Evolutionary conservation across 2,113 vertebrate genomes (phyloP).

Genomic region (Miniopterus natalensis): DNA sequence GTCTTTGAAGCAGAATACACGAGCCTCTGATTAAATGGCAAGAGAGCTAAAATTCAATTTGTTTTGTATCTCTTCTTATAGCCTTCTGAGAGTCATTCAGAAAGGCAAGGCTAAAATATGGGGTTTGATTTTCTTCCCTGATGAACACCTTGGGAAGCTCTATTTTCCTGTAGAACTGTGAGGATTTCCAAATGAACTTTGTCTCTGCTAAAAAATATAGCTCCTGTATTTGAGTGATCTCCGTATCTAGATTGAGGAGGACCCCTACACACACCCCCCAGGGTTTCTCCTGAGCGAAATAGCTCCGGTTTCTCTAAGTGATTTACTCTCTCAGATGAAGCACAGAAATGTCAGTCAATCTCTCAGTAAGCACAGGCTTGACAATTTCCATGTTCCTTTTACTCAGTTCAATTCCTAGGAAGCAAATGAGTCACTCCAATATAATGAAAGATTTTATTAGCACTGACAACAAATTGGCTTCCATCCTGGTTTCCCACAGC

Average conservation of each 20-base stretch:
- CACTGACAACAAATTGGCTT: not conserved
- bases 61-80: not conserved
- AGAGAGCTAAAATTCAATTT: slow-evolving; percentile 47
- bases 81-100: slow-evolving; percentile 42
- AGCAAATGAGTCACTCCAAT: slow-evolving; percentile 14
- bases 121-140: slow-evolving; percentile 42
- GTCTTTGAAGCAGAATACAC: slow-evolving; percentile 16
- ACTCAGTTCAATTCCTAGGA: slow-evolving; percentile 43
- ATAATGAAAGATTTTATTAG: not conserved
- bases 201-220: not conserved
- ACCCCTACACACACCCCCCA: not conserved
- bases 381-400: not conserved
- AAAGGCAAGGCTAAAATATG: slow-evolving; percentile 20
- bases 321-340: not conserved
- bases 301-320: slow-evolving; percentile 41
- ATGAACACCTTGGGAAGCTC: slow-evolving; percentile 17
- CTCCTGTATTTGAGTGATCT: not conserved
- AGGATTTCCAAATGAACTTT: slow-evolving; percentile 46
- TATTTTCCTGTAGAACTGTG: not conserved
- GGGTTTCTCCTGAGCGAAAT: not conserved
- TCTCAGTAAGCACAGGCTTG: not conserved
- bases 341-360: not conserved
- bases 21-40: slow-evolving; percentile 32
- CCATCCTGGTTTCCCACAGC: not conserved
- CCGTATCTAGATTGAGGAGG: not conserved